Evolutionary conservation across 1,140 invertebrate species (phyloP).

Genomic region (Psilanteris sp.): DNA sequence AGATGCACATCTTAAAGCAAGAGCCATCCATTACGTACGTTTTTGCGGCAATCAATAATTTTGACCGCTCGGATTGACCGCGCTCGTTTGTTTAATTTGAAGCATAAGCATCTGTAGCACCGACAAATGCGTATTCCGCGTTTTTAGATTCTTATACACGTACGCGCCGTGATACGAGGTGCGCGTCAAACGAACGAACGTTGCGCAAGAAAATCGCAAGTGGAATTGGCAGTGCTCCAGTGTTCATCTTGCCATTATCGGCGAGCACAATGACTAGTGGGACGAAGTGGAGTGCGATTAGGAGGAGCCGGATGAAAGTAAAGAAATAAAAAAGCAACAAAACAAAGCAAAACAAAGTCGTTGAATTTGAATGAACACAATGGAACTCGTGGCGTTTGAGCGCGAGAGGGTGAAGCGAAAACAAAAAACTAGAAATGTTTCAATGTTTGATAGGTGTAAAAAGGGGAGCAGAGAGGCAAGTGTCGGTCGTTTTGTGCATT

Average conservation of each 20-base stretch:
- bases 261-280: conserved; percentile 43
- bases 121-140: no score
- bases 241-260: conserved; percentile 50
- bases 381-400: conserved; percentile 36
- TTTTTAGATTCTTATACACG: no score
- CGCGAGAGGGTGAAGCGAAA: conserved; percentile 40
- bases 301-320: conserved; percentile 36
- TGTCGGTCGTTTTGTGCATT: conserved; percentile 7
- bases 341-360: conserved; percentile 47
- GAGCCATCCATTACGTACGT: no score
- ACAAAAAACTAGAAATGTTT: conserved; percentile 52
- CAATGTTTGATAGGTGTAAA: conserved; percentile 40
- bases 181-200: conserved; percentile 37
- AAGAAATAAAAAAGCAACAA: conserved; percentile 36
- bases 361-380: conserved; percentile 51
- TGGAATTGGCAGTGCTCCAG: conserved; percentile 54
- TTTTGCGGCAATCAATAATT: no score
- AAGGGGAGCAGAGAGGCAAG: conserved; percentile 13
- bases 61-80: no score
- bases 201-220: conserved; percentile 51
- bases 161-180: conserved; percentile 37
- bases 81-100: no score
- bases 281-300: conserved; percentile 48
- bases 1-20: no score
- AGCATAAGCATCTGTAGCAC: no score